Conservation (phyloP, 2,113 vertebrate species). For the Corynorhinus townsendii region DNA sequence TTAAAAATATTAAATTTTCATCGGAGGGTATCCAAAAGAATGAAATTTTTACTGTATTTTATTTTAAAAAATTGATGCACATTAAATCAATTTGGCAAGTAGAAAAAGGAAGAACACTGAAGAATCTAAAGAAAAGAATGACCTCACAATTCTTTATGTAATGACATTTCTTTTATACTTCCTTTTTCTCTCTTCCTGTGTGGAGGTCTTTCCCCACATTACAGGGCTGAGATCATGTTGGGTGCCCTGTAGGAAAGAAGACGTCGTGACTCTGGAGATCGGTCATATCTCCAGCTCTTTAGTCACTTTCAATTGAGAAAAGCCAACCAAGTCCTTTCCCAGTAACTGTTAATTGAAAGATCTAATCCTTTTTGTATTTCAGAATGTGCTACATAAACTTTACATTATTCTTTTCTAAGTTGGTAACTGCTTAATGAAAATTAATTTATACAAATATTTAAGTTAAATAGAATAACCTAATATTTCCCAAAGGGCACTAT, state of each 20-base stretch:
- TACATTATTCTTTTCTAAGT: neutral
- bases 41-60: neutral
- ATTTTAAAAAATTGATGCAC: neutral
- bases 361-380: neutral
- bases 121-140: neutral
- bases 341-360: neutral
- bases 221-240: neutral
- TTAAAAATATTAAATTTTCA: constrained; percentile 10
- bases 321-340: neutral
- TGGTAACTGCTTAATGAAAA: neutral
- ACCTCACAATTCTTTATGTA: neutral
- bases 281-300: neutral
- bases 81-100: neutral
- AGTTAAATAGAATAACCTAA: neutral
- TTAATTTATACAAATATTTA: neutral
- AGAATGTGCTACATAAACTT: neutral
- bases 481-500: neutral
- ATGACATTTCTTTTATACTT: neutral
- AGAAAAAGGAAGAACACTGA: neutral
- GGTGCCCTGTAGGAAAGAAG: neutral
- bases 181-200: neutral
- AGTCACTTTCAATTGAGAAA: neutral
- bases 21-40: neutral
- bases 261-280: neutral
- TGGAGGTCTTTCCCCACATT: neutral